These are phyloP conservation scores for Trinorchestia longiramus DNA, from an alignment of 1,140 invertebrate genomes.

Conservation along the genomic window DNA sequence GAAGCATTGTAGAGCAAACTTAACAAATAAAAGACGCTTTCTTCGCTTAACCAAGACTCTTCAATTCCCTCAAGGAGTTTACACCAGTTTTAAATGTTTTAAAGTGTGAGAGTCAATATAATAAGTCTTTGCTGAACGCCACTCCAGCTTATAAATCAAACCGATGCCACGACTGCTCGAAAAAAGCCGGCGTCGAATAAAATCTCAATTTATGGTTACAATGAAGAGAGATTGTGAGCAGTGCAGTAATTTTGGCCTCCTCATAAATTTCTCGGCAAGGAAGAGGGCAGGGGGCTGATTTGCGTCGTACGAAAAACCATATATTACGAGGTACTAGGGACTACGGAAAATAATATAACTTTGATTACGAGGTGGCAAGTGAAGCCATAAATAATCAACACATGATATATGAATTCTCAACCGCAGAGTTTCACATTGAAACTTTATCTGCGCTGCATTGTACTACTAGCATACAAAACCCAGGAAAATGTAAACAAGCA, in stretches of 20 bases:
- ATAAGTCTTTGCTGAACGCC: background rate
- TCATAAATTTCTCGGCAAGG: background rate
- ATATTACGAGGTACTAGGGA: background rate
- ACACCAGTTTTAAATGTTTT: background rate
- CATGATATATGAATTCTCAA: background rate
- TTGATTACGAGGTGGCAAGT: background rate
- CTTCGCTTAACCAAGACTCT: background rate
- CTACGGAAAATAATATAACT: background rate
- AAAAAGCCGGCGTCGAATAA: constrained; percentile 24
- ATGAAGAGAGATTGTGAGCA: constrained; percentile 33
- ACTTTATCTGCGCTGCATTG: background rate
- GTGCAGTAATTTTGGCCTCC: background rate
- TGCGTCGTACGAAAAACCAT: background rate
- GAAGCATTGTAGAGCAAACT: background rate
- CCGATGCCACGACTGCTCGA: background rate
- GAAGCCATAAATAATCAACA: background rate
- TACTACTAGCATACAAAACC: background rate
- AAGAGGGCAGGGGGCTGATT: background rate
- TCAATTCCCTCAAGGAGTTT: background rate
- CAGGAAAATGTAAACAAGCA: background rate
- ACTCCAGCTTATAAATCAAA: background rate
- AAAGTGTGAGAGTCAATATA: background rate
- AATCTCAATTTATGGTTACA: constrained; percentile 27
- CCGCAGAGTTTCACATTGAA: background rate
- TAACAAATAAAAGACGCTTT: background rate